Conservation (phyloP, 2,113 vertebrate genomes). For the Oreocharis arfaki region DNA sequence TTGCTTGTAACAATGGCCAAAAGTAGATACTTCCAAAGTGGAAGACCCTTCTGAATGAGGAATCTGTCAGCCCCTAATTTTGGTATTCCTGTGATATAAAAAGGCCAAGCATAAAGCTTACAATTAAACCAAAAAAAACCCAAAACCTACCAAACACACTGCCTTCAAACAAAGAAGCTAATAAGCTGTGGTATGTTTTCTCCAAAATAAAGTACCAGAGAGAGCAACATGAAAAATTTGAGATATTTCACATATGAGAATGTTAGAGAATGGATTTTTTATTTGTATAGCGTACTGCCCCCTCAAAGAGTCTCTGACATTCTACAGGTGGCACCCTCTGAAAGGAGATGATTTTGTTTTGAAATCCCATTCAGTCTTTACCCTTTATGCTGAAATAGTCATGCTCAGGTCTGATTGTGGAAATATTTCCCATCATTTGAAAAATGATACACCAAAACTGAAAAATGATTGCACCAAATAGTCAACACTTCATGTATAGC, state of each 20-base stretch:
- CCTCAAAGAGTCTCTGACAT: background rate
- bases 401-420: background rate
- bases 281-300: background rate
- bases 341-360: background rate
- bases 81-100: background rate
- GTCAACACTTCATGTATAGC: background rate
- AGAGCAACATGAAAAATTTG: background rate
- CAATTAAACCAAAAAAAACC: background rate
- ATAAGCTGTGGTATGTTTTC: background rate
- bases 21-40: background rate
- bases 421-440: background rate
- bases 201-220: background rate
- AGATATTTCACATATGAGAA: background rate
- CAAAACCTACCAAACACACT: accelerated
- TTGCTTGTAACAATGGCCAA: background rate
- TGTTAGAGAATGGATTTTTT: background rate
- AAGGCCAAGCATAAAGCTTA: background rate
- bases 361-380: background rate
- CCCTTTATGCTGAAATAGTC: background rate
- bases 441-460: background rate
- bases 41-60: background rate
- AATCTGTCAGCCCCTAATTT: background rate
- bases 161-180: background rate
- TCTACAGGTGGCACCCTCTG: background rate
- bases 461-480: background rate